Evolutionary conservation across 2,797 vertebrate species (phyloP), one percentile per base, ranked within the genome.

Genomic region (Buceros bicornis): DNA sequence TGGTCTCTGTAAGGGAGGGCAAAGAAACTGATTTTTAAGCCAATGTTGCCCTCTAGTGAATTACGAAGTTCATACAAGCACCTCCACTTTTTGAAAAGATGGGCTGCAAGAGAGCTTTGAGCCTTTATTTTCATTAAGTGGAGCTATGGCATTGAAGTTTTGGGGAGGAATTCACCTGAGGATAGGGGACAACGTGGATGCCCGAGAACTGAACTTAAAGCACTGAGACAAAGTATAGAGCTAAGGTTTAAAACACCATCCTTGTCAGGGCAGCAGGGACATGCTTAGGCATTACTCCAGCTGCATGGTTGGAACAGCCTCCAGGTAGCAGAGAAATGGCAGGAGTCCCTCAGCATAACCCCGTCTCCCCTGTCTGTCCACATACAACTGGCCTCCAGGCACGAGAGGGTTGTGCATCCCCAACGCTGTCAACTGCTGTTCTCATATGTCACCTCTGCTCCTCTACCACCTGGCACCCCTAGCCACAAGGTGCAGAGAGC

Each of bases 11-110:
- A 24, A 64, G 6, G 0, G 0, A 28, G 5, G 33, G 13, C 7
- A 42, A 42, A 60, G 16, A 53, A 62, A 35, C 18, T 57, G 11
- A 57, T 90, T 86, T 95, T 64, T 80, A 76, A 86, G 67, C 57
- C 76, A 74, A 95, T 16, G 40, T 86, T 95, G 78, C 82, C 86
- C 84, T 97, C 97, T 97, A 90, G 93, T 71, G 97, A 74, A 48
- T 33, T 56, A 37, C 16, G 4, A 69, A 31, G 77, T 43, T 10
- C 11, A 33, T 83, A 50, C 69, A 86, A 65, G 16, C 22, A 28
- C 3, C 15, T 89, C 42, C 12, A 31, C 25, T 42, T 79, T 43
- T 14, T 16, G 13, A 17, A 29, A 53, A 57, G 22, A 2, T 4
- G 8, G 12, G 35, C 37, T 62, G 24, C 16, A 19, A 24, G 8